Conservation (phyloP, 1,140 invertebrate genomes). For the Drosophila sucinea region DNA sequence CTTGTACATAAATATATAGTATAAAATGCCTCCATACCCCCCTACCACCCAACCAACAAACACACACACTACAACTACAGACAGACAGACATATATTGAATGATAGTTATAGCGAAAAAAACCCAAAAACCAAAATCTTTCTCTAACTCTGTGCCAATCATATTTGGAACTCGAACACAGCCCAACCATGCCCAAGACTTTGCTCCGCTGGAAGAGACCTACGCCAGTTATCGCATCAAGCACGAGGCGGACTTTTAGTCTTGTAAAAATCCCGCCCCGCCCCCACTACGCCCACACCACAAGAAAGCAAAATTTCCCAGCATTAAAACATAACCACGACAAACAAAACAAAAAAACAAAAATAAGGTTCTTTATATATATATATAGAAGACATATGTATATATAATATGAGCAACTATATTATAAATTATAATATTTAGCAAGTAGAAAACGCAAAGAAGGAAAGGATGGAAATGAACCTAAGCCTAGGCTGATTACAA, state of each 20-base stretch:
- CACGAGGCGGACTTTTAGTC: slow-evolving; percentile 79
- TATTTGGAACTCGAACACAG: slow-evolving; percentile 58
- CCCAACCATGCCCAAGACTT: slow-evolving; percentile 73
- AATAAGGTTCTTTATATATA: slow-evolving; percentile 7
- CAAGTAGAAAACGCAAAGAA: slow-evolving; percentile 6
- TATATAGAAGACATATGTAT: slow-evolving; percentile 11
- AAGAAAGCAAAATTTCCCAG: background rate
- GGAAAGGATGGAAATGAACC: slow-evolving; percentile 15
- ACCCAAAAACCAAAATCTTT: slow-evolving; percentile 40
- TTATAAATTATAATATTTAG: slow-evolving; percentile 5
- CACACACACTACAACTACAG: slow-evolving; percentile 35
- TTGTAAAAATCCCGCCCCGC: background rate
- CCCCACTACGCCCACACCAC: background rate
- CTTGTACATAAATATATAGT: slow-evolving; percentile 64
- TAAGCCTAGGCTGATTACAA: background rate
- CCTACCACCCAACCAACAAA: slow-evolving; percentile 28
- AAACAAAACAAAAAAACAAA: background rate
- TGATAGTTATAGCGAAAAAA: slow-evolving; percentile 44
- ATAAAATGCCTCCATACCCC: slow-evolving; percentile 9
- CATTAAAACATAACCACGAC: slow-evolving; percentile 10
- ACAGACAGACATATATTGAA: slow-evolving; percentile 26
- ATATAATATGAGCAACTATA: background rate
- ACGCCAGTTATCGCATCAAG: slow-evolving; percentile 82
- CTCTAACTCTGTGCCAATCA: slow-evolving; percentile 66
- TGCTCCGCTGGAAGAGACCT: slow-evolving; percentile 81